Evolutionary conservation across 1,140 invertebrate genomes (phyloP), one percentile per base, ranked within the genome.

Genomic region (Gryon sp.): DNA sequence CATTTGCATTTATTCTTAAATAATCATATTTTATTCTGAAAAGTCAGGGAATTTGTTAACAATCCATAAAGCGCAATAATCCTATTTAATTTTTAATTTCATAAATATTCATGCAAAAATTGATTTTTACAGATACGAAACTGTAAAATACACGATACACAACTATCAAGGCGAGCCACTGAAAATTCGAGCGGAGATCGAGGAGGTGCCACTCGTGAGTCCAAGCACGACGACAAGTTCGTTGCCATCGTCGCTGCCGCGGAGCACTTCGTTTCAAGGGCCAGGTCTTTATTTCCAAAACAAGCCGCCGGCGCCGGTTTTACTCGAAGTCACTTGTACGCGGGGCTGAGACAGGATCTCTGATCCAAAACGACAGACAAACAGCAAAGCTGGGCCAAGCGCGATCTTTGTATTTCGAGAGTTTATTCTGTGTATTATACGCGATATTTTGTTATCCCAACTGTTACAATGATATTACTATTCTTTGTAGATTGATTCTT

Each of bases 61-160:
- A n/a, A n/a, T n/a, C n/a, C n/a, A n/a, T n/a, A n/a, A n/a, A n/a
- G n/a, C n/a, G n/a, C n/a, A n/a, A n/a, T n/a, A n/a, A n/a, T n/a
- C n/a, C n/a, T n/a, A n/a, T n/a, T n/a, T n/a, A n/a, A n/a, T n/a
- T n/a, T n/a, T n/a, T n/a, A n/a, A n/a, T n/a, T n/a, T n/a, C n/a
- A n/a, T n/a, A n/a, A n/a, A n/a, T n/a, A n/a, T n/a, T n/a, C n/a
- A n/a, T n/a, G n/a, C n/a, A n/a, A n/a, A n/a, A n/a, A n/a, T n/a
- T 18, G 8, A 20, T 26, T 75, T 48, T 79, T 72, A 4, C 53
- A 89, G 87, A 48, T 89, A 94, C 79, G 93, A 94, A 87, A 92
- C 93, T 80, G 93, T 94, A 83, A 94, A 94, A 86, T 94, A 93
- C 81, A 81, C 91, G 11, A 84, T 94, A n/a, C 79, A 75, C 2